These are phyloP conservation scores for Neodontobutis hainanensis DNA, from an alignment of 2,113 vertebrate species.

Conservation along the genomic window DNA sequence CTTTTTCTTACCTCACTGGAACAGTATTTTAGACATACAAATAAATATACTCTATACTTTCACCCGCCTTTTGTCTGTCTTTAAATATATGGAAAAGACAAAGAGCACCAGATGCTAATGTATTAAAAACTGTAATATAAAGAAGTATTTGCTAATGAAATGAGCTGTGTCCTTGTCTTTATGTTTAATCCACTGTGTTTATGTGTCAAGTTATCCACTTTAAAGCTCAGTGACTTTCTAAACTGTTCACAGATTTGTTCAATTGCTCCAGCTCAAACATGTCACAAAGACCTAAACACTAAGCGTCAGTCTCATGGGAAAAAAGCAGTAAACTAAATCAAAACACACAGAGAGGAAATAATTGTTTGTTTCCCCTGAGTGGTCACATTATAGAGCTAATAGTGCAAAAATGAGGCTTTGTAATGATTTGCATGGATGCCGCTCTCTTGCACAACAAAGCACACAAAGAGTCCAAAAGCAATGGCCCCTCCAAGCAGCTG, in stretches of 20 bases:
- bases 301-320: conserved; percentile 29
- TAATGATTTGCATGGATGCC: conserved; percentile 39
- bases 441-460: conserved; percentile 51
- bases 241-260: conserved; percentile 28
- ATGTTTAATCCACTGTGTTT: conserved; percentile 19
- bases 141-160: no score
- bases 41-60: background rate
- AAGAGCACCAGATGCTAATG: no score
- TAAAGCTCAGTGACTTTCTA: conserved; percentile 14
- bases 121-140: no score
- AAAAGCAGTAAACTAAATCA: conserved; percentile 20
- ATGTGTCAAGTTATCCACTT: background rate
- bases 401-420: conserved; percentile 37
- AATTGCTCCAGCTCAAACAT: conserved; percentile 42
- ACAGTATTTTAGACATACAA: background rate
- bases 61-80: no score
- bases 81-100: no score
- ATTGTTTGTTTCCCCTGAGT: conserved; percentile 46
- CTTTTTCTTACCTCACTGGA: conserved; percentile 9
- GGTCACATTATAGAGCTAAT: conserved; percentile 34
- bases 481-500: conserved; percentile 56
- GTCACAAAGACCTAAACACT: conserved; percentile 30
- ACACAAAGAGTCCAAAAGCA: conserved; percentile 35
- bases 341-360: conserved; percentile 48
- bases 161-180: background rate